Conservation (phyloP, 2,888 invertebrate genomes). For the Zaprionus obscuricornis region DNA sequence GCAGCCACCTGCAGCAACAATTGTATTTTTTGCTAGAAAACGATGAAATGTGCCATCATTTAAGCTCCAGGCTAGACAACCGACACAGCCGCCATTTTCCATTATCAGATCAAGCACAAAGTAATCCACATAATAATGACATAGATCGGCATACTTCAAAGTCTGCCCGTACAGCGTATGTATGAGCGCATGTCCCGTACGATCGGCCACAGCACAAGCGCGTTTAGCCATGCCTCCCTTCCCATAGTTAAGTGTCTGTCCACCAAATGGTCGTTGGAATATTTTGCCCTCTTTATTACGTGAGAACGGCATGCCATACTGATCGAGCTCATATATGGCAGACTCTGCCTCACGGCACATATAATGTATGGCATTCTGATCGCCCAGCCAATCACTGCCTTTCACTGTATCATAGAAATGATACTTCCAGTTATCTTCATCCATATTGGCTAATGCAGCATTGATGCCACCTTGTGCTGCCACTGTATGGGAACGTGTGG, state of each 20-base stretch:
- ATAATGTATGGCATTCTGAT: constrained; percentile 99
- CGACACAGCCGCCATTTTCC: constrained; percentile 94
- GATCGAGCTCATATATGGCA: constrained; percentile 94
- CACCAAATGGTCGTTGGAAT: constrained; percentile 99
- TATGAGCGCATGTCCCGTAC: constrained; percentile 97
- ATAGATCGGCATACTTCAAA: constrained; percentile 95
- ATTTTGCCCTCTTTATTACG: constrained; percentile 96
- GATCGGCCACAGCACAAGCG: constrained; percentile 98
- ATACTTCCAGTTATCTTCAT: constrained; percentile 95
- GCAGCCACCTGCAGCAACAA: constrained; percentile 93
- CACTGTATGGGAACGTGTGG: constrained; percentile 98
- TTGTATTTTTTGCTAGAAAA: constrained; percentile 86
- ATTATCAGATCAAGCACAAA: constrained; percentile 98
- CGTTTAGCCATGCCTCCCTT: constrained; percentile 98
- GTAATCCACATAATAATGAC: constrained; percentile 98
- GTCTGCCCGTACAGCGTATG: constrained; percentile 99
- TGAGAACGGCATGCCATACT: constrained; percentile 98
- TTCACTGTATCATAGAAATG: constrained; percentile 99
- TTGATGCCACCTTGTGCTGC: constrained; percentile 99
- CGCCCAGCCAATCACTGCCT: constrained; percentile 99
- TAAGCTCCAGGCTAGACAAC: constrained; percentile 95
- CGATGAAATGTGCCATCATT: constrained; percentile 98
- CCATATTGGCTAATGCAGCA: constrained; percentile 97
- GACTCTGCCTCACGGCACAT: constrained; percentile 95
- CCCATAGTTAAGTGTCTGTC: constrained; percentile 97